A percentile compares a stretch with the other conserved stretches of the same genome.
Conservation (phyloP, 1,140 invertebrate genomes). For the Propsilocerus akamusi region DNA sequence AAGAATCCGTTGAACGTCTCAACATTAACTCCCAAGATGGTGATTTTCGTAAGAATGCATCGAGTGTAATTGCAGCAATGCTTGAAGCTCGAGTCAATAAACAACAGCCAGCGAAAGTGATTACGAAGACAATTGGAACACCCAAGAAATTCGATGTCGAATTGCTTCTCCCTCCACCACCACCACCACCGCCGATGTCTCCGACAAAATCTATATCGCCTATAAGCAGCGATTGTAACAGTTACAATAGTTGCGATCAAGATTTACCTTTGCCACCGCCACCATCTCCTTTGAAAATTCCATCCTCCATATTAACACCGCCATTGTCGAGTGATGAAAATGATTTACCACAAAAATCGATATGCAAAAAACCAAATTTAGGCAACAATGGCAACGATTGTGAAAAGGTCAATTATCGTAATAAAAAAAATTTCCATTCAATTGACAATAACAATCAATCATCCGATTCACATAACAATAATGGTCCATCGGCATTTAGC, state of each 20-base stretch:
- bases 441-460: background rate
- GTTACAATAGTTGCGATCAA: background rate
- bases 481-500: background rate
- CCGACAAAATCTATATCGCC: too few relatives aligned
- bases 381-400: conserved; percentile 10
- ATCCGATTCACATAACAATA: background rate
- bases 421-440: background rate
- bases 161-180: background rate
- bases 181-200: background rate
- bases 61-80: background rate
- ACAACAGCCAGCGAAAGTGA: conserved; percentile 10
- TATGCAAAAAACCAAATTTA: conserved; percentile 10
- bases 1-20: background rate
- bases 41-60: conserved; percentile 2
- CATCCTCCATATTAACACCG: background rate
- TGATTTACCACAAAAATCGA: conserved; percentile 1
- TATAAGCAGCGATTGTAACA: too few relatives aligned
- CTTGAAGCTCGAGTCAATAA: background rate
- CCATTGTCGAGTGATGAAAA: conserved; percentile 4
- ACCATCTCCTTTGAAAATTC: background rate
- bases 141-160: background rate
- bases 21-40: background rate
- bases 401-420: background rate
- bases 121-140: conserved; percentile 13
- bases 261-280: background rate